Base-by-base conservation (phyloP, 2,797 vertebrate genomes). In the Hippopotamyrus pictus region DNA sequence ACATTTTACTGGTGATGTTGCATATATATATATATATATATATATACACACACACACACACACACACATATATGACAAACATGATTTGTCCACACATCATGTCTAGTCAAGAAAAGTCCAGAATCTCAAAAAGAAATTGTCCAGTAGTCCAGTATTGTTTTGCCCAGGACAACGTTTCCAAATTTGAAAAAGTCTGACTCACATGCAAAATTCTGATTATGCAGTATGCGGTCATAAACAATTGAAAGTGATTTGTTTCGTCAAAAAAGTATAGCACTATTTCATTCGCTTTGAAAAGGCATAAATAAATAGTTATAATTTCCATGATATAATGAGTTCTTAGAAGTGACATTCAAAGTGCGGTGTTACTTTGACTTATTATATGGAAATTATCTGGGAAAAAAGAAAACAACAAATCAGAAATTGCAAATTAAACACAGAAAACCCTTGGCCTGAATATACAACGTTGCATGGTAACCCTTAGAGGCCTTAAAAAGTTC, bases 1-100 rank as follows among this genome's bases (percentile, higher is more conserved):
- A 59, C 25, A 57, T 25, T 2, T 46, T 59, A 86, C 90, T 91
- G 91, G 11, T 89, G 90, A 89, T 22, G 2, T 37, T 37, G 2
- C 0, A 37, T 41, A 41, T 41, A 41, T 41, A 41, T 41, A 41
- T 41, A 41, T 37, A 37, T 37, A 37, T 3, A 37, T 5, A 44
- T 5, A 44, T 5, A 44, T 1, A 44, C 0, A 48, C 2, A 48
- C 48, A 48, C 3, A 73, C 3, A 33, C 1, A n/a, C 1, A n/a
- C n/a, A 19, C 5, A 7, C 1, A n/a, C 17, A 54, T 19, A 54
- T 5, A 54, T 53, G 1, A 19, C 17, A 48, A 48, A 17, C 7
- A 33, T 46, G n/a, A 86, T 53, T 86, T 53, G 83, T n/a, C 37
- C 6, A 44, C 41, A 83, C 37, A 83, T 48, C 44, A 48, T 83